These are phyloP conservation scores for Argentina silus DNA, from an alignment of 2,797 vertebrate species.

Conservation along the genomic window DNA sequence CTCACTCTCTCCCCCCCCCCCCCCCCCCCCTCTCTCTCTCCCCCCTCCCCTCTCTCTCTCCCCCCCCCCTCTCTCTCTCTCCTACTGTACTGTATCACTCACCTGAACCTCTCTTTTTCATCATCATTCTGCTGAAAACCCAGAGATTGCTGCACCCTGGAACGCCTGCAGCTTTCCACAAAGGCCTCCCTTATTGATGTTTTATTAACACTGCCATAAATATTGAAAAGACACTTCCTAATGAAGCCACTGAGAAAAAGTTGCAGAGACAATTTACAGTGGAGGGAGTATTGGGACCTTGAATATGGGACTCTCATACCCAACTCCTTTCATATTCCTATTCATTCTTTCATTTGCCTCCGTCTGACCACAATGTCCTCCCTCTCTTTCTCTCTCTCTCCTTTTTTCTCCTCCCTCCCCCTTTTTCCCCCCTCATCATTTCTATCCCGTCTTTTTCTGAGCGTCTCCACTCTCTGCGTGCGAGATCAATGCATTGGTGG, in stretches of 20 bases:
- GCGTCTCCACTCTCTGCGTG: slow-evolving; percentile 13
- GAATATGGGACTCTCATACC: slow-evolving; percentile 24
- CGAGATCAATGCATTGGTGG: slow-evolving; percentile 61
- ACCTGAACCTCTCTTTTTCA: slow-evolving; percentile 53
- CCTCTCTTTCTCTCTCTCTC: slow-evolving; percentile 36
- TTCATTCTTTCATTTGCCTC: not conserved
- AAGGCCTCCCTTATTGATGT: slow-evolving; percentile 67
- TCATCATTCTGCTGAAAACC: slow-evolving; percentile 43
- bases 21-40: slow-evolving; percentile 5
- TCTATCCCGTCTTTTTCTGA: slow-evolving; percentile 19
- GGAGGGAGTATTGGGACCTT: slow-evolving; percentile 46
- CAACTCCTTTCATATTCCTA: not conserved
- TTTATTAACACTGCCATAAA: slow-evolving; percentile 77
- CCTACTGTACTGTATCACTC: slow-evolving; percentile 24
- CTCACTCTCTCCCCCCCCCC: not conserved
- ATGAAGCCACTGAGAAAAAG: slow-evolving; percentile 68
- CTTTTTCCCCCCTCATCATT: slow-evolving; percentile 10
- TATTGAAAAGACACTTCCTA: slow-evolving; percentile 76
- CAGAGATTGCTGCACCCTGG: slow-evolving; percentile 44
- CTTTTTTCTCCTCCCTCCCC: not conserved
- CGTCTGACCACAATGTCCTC: no score
- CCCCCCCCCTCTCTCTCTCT: slow-evolving; percentile 22
- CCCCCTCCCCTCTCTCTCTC: slow-evolving; percentile 17
- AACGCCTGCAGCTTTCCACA: slow-evolving; percentile 53
- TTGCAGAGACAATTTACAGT: slow-evolving; percentile 63